phyloP scores from a whole-genome alignment of 2,797 vertebrate genomes.

The Cyprinella venusta region DNA sequence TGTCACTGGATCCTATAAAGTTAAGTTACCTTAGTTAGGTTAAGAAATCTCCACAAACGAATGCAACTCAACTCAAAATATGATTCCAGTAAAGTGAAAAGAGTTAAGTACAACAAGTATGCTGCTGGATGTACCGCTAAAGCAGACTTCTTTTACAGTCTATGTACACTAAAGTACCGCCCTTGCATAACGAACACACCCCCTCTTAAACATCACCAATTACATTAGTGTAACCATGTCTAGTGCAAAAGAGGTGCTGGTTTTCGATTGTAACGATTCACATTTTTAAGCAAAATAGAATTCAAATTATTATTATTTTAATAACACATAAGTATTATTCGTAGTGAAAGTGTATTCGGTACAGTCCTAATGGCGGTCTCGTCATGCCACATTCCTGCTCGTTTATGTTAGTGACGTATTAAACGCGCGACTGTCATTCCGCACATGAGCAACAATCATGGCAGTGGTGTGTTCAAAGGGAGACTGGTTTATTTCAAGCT shows the following conservation, averaged over 20 bases:
- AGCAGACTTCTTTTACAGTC: too few species aligned
- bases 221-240: not conserved
- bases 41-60: not conserved
- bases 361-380: not conserved
- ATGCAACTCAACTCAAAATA: not conserved
- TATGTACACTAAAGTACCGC: not conserved
- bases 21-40: not conserved
- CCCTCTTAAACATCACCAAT: not conserved
- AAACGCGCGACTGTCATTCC: slow-evolving; percentile 42
- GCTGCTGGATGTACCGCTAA: not conserved
- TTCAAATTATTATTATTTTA: not conserved
- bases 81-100: not conserved
- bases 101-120: not conserved
- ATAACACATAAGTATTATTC: not conserved
- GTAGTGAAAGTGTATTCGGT: not conserved
- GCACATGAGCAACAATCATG: slow-evolving; percentile 64
- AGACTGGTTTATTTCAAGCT: slow-evolving; percentile 67
- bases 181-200: slow-evolving; percentile 17
- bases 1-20: not conserved
- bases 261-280: not conserved
- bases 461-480: slow-evolving; percentile 64
- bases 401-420: slow-evolving; percentile 42
- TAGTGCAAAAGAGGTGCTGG: not conserved
- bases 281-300: not conserved
- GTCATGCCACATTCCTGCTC: not conserved